Evolutionary conservation across 2,797 vertebrate species (phyloP).

Genomic region (Borostomias antarcticus): DNA sequence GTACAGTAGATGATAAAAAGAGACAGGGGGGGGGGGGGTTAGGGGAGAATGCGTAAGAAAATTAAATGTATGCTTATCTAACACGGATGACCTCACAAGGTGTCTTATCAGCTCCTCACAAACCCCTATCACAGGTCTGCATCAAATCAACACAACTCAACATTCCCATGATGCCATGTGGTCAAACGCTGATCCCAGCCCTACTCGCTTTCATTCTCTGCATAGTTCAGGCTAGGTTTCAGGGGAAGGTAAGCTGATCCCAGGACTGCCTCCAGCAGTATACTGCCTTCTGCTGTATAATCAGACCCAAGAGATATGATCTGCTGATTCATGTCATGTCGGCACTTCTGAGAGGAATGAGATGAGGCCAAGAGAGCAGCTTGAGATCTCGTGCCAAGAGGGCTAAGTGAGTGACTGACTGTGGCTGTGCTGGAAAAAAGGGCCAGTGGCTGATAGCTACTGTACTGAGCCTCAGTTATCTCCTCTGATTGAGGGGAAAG

Average conservation of each 20-base stretch:
- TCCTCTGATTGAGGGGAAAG: too few species aligned
- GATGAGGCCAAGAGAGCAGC: constrained; percentile 9
- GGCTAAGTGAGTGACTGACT: background rate
- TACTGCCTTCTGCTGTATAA: background rate
- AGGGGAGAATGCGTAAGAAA: too few species aligned
- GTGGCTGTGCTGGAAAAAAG: constrained; percentile 1
- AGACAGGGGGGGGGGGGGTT: background rate
- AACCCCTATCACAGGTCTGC: too few species aligned
- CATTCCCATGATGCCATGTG: too few species aligned
- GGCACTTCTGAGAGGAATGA: constrained; percentile 18
- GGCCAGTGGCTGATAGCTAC: too few species aligned
- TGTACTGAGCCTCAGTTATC: too few species aligned
- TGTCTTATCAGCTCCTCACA: too few species aligned
- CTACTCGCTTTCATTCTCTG: background rate
- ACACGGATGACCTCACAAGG: too few species aligned
- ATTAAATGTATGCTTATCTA: too few species aligned
- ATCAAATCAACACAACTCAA: too few species aligned
- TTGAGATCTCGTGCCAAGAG: constrained; percentile 1
- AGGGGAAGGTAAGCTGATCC: background rate
- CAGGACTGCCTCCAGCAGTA: background rate
- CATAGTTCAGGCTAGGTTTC: background rate
- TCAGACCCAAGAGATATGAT: background rate
- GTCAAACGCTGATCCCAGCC: background rate
- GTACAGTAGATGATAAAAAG: background rate
- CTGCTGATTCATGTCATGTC: constrained; percentile 31